Evolutionary conservation across 2,888 invertebrate species (phyloP).

Genomic region (Morinoia aosen): DNA sequence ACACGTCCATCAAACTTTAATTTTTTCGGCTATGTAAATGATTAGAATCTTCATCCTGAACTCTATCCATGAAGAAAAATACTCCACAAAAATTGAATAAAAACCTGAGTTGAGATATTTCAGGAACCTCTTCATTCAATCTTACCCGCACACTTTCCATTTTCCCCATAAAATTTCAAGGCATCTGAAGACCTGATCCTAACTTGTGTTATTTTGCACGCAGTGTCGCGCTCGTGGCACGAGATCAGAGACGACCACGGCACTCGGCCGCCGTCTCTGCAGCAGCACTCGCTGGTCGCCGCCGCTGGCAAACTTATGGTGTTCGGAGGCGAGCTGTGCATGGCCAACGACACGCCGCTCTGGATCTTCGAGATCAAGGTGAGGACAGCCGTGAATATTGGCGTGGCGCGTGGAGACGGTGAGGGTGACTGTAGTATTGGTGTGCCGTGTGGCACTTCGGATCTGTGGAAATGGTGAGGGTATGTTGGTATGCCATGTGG

Average conservation of each 20-base stretch:
- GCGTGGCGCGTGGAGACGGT: not conserved
- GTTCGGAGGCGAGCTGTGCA: constrained; percentile 89
- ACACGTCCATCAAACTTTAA: too few relatives aligned
- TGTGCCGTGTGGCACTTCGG: too few relatives aligned
- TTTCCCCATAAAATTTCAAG: not conserved
- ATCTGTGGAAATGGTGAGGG: too few relatives aligned
- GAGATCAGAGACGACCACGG: constrained; percentile 76
- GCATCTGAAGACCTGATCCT: not conserved
- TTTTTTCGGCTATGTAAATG: not conserved
- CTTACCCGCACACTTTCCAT: not conserved
- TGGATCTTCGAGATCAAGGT: constrained; percentile 88
- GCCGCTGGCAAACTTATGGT: constrained; percentile 83
- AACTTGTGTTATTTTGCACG: constrained; percentile 68
- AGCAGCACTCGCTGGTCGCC: constrained; percentile 88
- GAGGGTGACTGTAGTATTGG: too few relatives aligned
- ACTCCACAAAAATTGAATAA: too few relatives aligned
- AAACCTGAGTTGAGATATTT: not conserved
- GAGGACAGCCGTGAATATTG: constrained; percentile 62
- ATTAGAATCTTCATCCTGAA: not conserved
- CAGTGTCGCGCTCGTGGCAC: constrained; percentile 84
- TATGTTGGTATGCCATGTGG: too few relatives aligned
- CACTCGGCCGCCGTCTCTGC: constrained; percentile 83
- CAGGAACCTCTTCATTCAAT: not conserved
- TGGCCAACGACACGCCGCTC: constrained; percentile 85
- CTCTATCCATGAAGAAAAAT: not conserved